Evolutionary conservation across 37 sponge, comb jelly and placozoan species (phyloP).

Genomic region (Hexactinellida sp.): DNA sequence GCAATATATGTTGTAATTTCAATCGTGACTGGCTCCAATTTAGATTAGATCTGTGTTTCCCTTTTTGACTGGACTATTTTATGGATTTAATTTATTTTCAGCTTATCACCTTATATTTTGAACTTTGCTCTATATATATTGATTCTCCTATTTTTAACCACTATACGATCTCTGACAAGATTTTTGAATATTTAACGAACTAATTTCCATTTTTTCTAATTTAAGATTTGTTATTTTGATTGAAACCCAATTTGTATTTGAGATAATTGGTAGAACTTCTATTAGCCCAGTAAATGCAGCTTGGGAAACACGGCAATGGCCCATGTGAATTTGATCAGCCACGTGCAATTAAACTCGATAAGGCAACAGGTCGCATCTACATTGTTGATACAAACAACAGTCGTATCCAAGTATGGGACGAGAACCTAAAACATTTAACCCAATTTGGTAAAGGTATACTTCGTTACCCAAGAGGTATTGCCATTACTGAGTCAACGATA

Average conservation of each 20-base stretch:
- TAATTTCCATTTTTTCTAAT: too few relatives aligned
- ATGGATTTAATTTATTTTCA: background rate
- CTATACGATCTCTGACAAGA: background rate
- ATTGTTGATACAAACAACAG: conserved; percentile 8
- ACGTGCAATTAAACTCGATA: background rate
- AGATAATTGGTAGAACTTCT: background rate
- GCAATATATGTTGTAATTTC: conserved; percentile 8
- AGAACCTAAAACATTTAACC: background rate
- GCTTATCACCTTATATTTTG: background rate
- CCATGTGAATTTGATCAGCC: background rate
- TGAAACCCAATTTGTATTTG: background rate
- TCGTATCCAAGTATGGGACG: conserved; percentile 14
- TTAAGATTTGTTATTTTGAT: background rate
- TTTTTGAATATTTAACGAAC: too few relatives aligned
- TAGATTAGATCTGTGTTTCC: conserved; percentile 1
- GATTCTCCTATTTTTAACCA: background rate
- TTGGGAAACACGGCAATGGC: background rate
- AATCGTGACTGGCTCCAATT: background rate
- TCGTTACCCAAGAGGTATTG: background rate
- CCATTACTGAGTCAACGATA: background rate
- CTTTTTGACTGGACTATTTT: background rate
- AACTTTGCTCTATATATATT: background rate
- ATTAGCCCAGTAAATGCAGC: background rate
- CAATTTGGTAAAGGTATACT: conserved; percentile 15
- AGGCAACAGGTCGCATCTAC: background rate